Evolutionary conservation across 2,888 invertebrate species (phyloP).

Genomic region (Metopia argyrocephala): DNA sequence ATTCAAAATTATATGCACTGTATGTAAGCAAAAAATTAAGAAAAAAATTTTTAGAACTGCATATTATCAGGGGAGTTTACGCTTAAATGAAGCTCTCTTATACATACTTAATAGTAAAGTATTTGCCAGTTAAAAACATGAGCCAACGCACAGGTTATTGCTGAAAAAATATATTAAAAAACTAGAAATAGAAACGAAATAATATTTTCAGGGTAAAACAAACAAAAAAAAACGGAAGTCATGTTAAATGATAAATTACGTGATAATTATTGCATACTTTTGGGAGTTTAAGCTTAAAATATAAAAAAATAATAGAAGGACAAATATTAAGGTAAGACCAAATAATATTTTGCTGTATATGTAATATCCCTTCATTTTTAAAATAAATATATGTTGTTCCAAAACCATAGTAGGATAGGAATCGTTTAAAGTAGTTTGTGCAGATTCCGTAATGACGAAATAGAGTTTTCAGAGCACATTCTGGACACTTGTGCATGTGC

Average conservation of each 20-base stretch:
- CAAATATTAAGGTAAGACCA: no score
- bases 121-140: background rate
- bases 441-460: no score
- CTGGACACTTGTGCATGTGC: no score
- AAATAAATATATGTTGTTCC: no score
- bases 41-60: conserved; percentile 30
- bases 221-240: conserved; percentile 54
- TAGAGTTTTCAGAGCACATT: no score
- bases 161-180: background rate
- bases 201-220: no score
- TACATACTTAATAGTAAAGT: background rate
- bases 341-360: no score
- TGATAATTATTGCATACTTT: conserved; percentile 62
- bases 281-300: conserved; percentile 22
- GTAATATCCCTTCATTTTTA: no score
- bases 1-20: conserved; percentile 26
- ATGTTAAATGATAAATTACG: conserved; percentile 64
- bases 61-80: conserved; percentile 59
- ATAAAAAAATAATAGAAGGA: no score
- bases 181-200: background rate
- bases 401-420: no score
- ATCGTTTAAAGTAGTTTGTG: no score
- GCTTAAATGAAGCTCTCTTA: conserved; percentile 45
- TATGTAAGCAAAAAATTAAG: conserved; percentile 23
- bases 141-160: conserved; percentile 24